Conservation (phyloP, 2,113 vertebrate species). For the Hypomesus transpacificus region DNA sequence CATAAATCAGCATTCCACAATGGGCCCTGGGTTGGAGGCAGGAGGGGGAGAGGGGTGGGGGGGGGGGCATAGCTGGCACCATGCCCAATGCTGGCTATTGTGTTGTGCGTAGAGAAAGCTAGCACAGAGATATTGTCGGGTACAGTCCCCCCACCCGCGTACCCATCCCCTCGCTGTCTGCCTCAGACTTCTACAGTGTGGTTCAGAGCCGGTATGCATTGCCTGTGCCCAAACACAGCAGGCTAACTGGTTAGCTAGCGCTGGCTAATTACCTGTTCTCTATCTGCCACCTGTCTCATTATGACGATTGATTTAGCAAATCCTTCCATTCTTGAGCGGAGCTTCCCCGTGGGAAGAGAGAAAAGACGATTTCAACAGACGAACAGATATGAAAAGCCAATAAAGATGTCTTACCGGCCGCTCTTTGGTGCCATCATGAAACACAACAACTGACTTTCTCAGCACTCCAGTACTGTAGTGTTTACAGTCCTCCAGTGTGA, state of each 20-base stretch:
- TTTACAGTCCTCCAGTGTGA: too few relatives aligned
- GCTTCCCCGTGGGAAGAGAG: too few relatives aligned
- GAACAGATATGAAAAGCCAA: too few relatives aligned
- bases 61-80: slow-evolving; percentile 46
- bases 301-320: too few relatives aligned
- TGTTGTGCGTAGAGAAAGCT: slow-evolving; percentile 20
- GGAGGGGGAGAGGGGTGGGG: slow-evolving; percentile 47
- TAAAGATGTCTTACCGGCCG: too few relatives aligned
- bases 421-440: too few relatives aligned
- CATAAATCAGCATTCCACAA: slow-evolving; percentile 61
- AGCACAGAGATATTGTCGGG: slow-evolving; percentile 14
- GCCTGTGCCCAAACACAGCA: neutral
- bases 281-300: neutral
- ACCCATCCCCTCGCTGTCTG: neutral
- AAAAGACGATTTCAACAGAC: too few relatives aligned
- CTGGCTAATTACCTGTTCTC: neutral
- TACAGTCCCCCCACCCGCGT: slow-evolving; percentile 6
- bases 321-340: too few relatives aligned
- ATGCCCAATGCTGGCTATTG: slow-evolving; percentile 43
- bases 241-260: neutral
- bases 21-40: slow-evolving; percentile 48
- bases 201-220: neutral
- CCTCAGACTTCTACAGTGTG: neutral
- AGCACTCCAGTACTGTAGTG: too few relatives aligned
- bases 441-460: too few relatives aligned